Percentiles rank a stretch among this genome's conserved stretches.
Conservation (phyloP, 2,888 invertebrate species). For the Ceramica pisi region DNA sequence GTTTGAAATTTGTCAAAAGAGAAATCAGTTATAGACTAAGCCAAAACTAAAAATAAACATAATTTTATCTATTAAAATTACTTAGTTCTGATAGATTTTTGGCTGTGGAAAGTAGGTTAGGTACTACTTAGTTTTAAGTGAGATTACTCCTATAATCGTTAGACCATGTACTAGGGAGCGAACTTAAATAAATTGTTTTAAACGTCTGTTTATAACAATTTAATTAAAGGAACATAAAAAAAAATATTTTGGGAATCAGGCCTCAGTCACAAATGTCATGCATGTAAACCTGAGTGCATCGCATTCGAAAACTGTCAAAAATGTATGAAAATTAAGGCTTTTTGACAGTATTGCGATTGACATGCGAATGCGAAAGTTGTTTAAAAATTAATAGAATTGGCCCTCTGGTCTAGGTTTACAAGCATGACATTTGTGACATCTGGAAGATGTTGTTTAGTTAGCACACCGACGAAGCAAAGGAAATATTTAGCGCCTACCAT, state of each 20-base stretch:
- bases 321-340: too few species aligned
- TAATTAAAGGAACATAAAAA: too few species aligned
- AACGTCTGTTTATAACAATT: not conserved
- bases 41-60: not conserved
- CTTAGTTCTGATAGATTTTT: not conserved
- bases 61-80: not conserved
- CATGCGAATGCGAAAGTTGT: too few species aligned
- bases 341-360: too few species aligned
- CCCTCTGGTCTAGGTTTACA: too few species aligned
- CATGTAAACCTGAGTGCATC: not conserved
- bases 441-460: too few species aligned
- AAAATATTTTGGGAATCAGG: not conserved
- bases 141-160: not conserved
- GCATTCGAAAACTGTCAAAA: too few species aligned
- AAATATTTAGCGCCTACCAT: slow-evolving; percentile 13
- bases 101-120: not conserved
- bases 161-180: not conserved
- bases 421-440: too few species aligned
- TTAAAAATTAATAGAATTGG: too few species aligned
- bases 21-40: not conserved
- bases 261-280: not conserved
- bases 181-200: not conserved
- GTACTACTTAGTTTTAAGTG: not conserved
- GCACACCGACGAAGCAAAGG: too few species aligned
- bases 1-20: not conserved